Base-by-base conservation (phyloP, 1,140 invertebrate species). In the Euwallacea fornicatus region DNA sequence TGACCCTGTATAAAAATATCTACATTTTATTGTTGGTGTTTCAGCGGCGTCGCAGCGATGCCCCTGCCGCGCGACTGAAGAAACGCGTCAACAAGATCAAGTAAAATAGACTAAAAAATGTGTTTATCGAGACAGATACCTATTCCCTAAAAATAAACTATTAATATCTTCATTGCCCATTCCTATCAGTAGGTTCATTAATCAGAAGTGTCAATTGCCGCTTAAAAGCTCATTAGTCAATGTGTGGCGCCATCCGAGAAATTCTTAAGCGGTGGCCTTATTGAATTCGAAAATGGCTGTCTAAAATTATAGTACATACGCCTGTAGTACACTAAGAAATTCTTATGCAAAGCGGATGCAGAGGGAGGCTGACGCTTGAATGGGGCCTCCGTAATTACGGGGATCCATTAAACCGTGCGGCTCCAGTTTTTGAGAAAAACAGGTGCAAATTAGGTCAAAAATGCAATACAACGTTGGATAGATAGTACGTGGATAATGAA, bases 21-120 rank as follows among this genome's bases (percentile, higher is more conserved):
- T 68, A 68, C 60, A 60, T 68, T 60, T 60, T 60, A 56, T 60
- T 50, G 2, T 69, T 62, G 54, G 33, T 15, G 13, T 46, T 68
- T 46, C 43, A 66, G 53, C 42, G 64, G 42, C 64, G 64, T 15
- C 13, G 10, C 61, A 4, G 2, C 6, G 9, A 46, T 13, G 9
- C 46, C 13, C 13, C 9, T 50, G 13, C 13, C 2, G 13, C 46
- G 2, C 46, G 46, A 3, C 46, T 50, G 21, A 33, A 33, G 21
- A 33, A 33, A 33, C 21, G 21, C 4, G 21, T 33, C 21, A 33
- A 33, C 21, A 33, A 33, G 21, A 33, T 33, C 21, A 33, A 33
- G 21, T 33, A 33, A 33, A n/a, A 1, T 33, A 33, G 21, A 4
- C 21, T 33, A 33, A 33, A 33, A 33, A 33, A 4, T 33, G 21